Conservation (phyloP, 92 coral and sea anemone genomes). For the Heteractis magnifica region DNA sequence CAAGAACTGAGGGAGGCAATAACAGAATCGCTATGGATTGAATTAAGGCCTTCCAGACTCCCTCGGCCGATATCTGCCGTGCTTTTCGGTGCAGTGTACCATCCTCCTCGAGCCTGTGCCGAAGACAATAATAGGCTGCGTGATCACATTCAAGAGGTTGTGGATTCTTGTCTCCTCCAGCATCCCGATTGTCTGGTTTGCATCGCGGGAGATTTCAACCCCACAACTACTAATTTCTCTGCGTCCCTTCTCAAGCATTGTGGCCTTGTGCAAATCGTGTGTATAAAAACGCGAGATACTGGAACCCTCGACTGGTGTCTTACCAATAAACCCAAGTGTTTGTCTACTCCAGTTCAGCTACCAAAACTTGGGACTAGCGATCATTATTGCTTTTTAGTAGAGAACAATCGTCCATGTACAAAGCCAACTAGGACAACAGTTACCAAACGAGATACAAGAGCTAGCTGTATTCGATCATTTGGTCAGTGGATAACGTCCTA, state of each 20-base stretch:
- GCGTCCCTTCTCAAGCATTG: constrained; percentile 17
- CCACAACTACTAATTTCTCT: constrained; percentile 31
- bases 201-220: constrained; percentile 37
- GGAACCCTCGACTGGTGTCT: constrained; percentile 25
- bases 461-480: constrained; percentile 31
- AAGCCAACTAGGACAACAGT: constrained; percentile 29
- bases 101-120: constrained; percentile 39
- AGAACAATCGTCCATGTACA: not conserved
- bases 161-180: constrained; percentile 17
- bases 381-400: constrained; percentile 22
- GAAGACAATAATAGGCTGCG: constrained; percentile 32
- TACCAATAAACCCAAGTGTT: constrained; percentile 15
- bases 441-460: constrained; percentile 42
- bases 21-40: constrained; percentile 12
- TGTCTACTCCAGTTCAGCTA: constrained; percentile 30
- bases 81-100: constrained; percentile 28
- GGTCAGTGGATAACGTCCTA: constrained; percentile 43
- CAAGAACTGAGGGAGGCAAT: constrained; percentile 18
- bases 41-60: constrained; percentile 23
- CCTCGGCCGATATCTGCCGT: constrained; percentile 34
- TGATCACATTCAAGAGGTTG: constrained; percentile 27
- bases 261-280: constrained; percentile 26
- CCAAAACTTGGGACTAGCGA: constrained; percentile 38
- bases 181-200: constrained; percentile 26
- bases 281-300: constrained; percentile 27